A percentile compares a stretch with the other conserved stretches of the same genome.
These are phyloP conservation scores for Leptatherina wallacei DNA, from an alignment of 2,797 vertebrate genomes.

Conservation along the genomic window DNA sequence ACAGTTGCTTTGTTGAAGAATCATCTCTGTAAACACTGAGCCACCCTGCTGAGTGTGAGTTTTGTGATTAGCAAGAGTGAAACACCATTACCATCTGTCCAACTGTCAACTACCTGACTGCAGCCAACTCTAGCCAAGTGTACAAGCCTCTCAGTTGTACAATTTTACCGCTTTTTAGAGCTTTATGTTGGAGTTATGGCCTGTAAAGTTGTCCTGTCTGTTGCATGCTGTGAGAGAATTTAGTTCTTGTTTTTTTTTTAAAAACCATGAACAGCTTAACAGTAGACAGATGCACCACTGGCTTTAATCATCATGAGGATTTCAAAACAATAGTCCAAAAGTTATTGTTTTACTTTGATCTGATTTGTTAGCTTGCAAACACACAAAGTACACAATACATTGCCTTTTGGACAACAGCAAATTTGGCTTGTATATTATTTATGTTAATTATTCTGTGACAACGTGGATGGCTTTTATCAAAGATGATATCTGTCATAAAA, in stretches of 20 bases:
- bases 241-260: too few species aligned
- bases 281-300: too few species aligned
- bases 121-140: slow-evolving; percentile 26
- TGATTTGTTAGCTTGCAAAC: not conserved
- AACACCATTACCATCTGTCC: slow-evolving; percentile 66
- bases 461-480: not conserved
- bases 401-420: not conserved
- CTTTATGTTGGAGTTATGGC: not conserved
- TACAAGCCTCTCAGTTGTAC: slow-evolving; percentile 11
- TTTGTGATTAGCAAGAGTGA: slow-evolving; percentile 63
- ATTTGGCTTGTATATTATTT: not conserved
- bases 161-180: slow-evolving; percentile 9
- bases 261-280: too few species aligned
- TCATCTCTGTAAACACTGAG: slow-evolving; percentile 54
- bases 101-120: slow-evolving; percentile 60
- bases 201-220: not conserved
- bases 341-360: slow-evolving; percentile 3
- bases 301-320: too few species aligned
- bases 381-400: not conserved
- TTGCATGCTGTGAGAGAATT: too few species aligned
- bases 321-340: not conserved
- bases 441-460: not conserved
- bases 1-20: slow-evolving; percentile 30
- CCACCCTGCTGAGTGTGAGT: slow-evolving; percentile 57
- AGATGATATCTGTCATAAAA: not conserved